A percentile compares a stretch with the other conserved stretches of the same genome.
Conservation (phyloP, 2,113 vertebrate genomes). For the Ceyx margarethae region DNA sequence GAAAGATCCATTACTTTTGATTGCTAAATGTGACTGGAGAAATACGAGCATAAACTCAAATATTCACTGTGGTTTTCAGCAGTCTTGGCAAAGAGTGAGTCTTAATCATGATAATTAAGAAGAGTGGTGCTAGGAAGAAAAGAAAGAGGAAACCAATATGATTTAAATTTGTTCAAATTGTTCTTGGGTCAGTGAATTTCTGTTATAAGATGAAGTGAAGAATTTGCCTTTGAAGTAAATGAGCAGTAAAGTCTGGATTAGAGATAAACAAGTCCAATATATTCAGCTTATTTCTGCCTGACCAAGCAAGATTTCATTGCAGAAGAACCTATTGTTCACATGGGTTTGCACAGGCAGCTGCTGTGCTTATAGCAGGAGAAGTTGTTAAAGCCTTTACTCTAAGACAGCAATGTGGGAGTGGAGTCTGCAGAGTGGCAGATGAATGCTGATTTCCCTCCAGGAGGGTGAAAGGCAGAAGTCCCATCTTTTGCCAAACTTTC, state of each 20-base stretch:
- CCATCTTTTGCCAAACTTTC: background rate
- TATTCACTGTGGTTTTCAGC: background rate
- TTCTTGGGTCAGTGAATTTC: slow-evolving; percentile 58
- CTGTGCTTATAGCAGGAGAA: background rate
- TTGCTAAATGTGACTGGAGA: background rate
- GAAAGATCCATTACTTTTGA: background rate
- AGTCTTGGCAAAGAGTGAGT: background rate
- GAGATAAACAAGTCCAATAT: slow-evolving; percentile 15
- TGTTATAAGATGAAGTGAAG: slow-evolving; percentile 41
- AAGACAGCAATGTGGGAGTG: background rate
- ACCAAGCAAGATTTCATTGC: slow-evolving; percentile 29
- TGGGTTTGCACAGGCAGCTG: slow-evolving; percentile 6
- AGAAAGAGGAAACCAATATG: slow-evolving; percentile 8
- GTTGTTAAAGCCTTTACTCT: background rate
- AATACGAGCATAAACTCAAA: background rate
- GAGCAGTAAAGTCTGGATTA: slow-evolving; percentile 9
- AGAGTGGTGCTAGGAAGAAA: background rate
- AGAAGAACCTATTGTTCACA: background rate
- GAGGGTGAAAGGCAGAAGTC: background rate
- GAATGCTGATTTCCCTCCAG: background rate
- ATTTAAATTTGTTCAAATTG: slow-evolving; percentile 58
- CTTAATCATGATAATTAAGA: slow-evolving; percentile 53
- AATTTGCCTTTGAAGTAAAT: slow-evolving; percentile 43
- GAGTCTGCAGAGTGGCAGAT: background rate
- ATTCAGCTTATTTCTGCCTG: slow-evolving; percentile 30